phyloP scores from a whole-genome alignment of 2,888 invertebrate species.

The Apodemia mormo region DNA sequence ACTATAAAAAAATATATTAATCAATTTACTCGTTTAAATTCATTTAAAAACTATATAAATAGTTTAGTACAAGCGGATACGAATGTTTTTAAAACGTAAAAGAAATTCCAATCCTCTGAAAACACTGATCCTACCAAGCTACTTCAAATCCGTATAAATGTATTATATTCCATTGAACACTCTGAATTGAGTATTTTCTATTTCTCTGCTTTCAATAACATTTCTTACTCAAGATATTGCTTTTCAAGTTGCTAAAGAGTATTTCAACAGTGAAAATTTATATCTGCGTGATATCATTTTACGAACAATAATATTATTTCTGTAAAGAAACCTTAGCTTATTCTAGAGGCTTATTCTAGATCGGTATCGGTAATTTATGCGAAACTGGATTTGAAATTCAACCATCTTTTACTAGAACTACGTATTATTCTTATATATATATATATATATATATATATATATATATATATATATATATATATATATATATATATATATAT shows the following conservation, averaged over 20 bases:
- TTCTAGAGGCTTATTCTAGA: too few species aligned
- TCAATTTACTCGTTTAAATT: too few species aligned
- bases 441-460: too few species aligned
- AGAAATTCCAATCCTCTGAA: neutral
- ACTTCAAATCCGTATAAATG: neutral
- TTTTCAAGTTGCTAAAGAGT: constrained; percentile 15
- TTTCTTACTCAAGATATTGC: constrained; percentile 10
- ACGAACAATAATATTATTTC: neutral
- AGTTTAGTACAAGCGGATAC: too few species aligned
- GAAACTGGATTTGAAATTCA: neutral
- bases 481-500: too few species aligned
- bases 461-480: too few species aligned
- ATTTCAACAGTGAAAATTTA: neutral
- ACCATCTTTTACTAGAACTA: neutral
- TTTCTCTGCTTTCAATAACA: constrained; percentile 4
- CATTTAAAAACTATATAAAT: too few species aligned
- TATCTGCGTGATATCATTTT: neutral
- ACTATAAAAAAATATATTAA: too few species aligned
- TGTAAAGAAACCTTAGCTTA: neutral
- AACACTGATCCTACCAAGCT: neutral
- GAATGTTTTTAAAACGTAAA: neutral
- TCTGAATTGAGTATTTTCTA: neutral
- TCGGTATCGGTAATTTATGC: too few species aligned
- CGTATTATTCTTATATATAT: too few species aligned
- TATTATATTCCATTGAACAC: neutral